Base-by-base conservation (phyloP, 2,797 vertebrate genomes). In the Malacoraja senta region DNA sequence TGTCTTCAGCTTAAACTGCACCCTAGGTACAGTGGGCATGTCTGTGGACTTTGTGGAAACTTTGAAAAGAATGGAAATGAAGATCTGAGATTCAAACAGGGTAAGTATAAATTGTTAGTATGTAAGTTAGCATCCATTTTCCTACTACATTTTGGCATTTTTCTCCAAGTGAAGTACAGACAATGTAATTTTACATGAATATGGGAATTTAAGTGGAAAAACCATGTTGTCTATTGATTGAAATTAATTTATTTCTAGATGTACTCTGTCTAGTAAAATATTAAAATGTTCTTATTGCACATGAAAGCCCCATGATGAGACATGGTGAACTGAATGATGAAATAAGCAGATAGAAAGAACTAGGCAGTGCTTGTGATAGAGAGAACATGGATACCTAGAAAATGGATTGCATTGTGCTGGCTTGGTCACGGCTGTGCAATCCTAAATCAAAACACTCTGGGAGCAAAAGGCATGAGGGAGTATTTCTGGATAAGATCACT, bases 41-140 rank as follows among this genome's bases (percentile, higher is more conserved):
- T 68, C 68, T 88, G 84, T 35, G 84, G 84, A 32, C 84, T 88
- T 35, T 88, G 84, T 68, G 84, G 61, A 35, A 3, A 88, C 0
- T 68, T 88, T 68, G 84, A 88, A 29, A 21, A 35, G 17, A 21
- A 10, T 8, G 17, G 38, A 19, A 32, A 29, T 1, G 8, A 1
- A 6, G 0, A 0, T 0, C 0, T 0, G 12, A 19, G 1, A 35
- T 0, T 68, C 0, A 88, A 35, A 35, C 0, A 3, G 0, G 63
- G 84, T 88, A 68, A 68, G 84, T 19, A 68, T 68, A 35, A 35
- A 9, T 63, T 17, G 15, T 35, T 9, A 35, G 7, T 24, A 35
- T 84, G n/a, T 35, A 68, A 68, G 19, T 68, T 1, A 88, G 32
- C n/a, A 68, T 65, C 17, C 7, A 35, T 88, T 35, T 68, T 88